Evolutionary conservation across 2,888 invertebrate species (phyloP), one percentile per base, ranked within the genome.

Genomic region (Andrena haemorrhoa): DNA sequence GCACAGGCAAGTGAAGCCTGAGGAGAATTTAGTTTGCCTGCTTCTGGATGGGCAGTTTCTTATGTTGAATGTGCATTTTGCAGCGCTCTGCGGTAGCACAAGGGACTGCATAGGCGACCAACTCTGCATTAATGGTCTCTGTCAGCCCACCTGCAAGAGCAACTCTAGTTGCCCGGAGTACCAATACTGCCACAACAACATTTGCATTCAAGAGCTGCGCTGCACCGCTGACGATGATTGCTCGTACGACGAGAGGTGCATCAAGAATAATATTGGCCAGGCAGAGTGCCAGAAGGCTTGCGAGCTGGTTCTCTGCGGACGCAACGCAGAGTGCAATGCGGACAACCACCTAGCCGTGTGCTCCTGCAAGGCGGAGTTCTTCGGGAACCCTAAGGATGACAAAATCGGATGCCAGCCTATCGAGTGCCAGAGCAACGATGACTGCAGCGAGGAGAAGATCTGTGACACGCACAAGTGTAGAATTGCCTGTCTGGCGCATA

Each of bases 71-170:
- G 2, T 31, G 33, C 5, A 10, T 49, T 47, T 69, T 31, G n/a
- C 93, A 95, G 97, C 97, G 16, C 93, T 97, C 23, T 98, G 98
- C 91, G 95, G 96, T 87, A 97, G 96, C 87, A 96, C 97, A 26
- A 95, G 98, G 83, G 98, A 98, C 88, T 98, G 98, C 91, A 96
- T 98, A 73, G 95, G 96, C 20, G 97, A 98, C 90, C 98, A 98
- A 94, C 94, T 98, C 16, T 98, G 98, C 91, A 96, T 98, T 79
- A 97, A 97, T 93, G 96, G 96, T 12, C 96, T 97, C n/a, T 98
- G 98, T 91, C 96, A 97, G 91, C 96, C 97, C 29, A 97, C 97
- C 2, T 98, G 98, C 92, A 96, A 96, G 89, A 95, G 96, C 10
- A 98, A 98, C 91, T 94, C 95, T 2, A 97, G 97, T 16, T 98